Percentiles rank a stretch among this genome's conserved stretches.
phyloP scores from a whole-genome alignment of 2,888 invertebrate species.

The Chironomus riparius region DNA sequence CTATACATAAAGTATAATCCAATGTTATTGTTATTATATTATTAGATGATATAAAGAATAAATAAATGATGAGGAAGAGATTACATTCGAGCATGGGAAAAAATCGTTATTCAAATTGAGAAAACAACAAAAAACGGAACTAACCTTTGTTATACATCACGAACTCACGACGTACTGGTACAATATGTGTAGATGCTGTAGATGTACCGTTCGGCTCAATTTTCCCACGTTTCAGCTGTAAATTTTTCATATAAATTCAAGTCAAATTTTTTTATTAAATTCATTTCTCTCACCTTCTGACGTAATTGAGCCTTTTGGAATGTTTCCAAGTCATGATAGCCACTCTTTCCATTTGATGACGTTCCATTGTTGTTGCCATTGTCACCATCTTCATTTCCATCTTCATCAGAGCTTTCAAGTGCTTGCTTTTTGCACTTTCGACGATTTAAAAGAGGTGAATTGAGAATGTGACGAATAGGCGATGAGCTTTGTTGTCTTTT shows the following conservation, averaged over 20 bases:
- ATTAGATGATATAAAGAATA: too few relatives aligned
- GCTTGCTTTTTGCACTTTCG: slow-evolving; percentile 64
- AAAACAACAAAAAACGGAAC: neutral
- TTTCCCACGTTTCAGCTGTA: slow-evolving; percentile 63
- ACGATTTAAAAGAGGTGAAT: slow-evolving; percentile 73
- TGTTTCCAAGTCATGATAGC: slow-evolving; percentile 73
- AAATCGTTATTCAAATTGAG: too few relatives aligned
- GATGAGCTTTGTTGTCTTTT: slow-evolving; percentile 71
- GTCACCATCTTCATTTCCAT: slow-evolving; percentile 40
- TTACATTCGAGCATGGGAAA: too few relatives aligned
- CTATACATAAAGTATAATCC: slow-evolving; percentile 31
- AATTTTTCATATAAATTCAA: slow-evolving; percentile 28
- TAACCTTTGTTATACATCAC: slow-evolving; percentile 86
- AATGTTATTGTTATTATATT: too few relatives aligned
- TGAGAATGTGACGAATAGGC: slow-evolving; percentile 70
- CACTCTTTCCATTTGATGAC: slow-evolving; percentile 51
- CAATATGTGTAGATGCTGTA: slow-evolving; percentile 38
- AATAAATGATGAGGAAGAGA: too few relatives aligned
- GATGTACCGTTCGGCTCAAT: slow-evolving; percentile 47
- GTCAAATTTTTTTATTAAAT: neutral
- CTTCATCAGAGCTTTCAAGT: slow-evolving; percentile 76
- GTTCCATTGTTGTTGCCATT: slow-evolving; percentile 44
- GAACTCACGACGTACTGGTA: slow-evolving; percentile 63
- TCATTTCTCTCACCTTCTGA: slow-evolving; percentile 61
- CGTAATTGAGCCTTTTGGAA: slow-evolving; percentile 86